Evolutionary conservation across 2,113 vertebrate genomes (phyloP), one percentile per base, ranked within the genome.

Genomic region (Serinus canaria): DNA sequence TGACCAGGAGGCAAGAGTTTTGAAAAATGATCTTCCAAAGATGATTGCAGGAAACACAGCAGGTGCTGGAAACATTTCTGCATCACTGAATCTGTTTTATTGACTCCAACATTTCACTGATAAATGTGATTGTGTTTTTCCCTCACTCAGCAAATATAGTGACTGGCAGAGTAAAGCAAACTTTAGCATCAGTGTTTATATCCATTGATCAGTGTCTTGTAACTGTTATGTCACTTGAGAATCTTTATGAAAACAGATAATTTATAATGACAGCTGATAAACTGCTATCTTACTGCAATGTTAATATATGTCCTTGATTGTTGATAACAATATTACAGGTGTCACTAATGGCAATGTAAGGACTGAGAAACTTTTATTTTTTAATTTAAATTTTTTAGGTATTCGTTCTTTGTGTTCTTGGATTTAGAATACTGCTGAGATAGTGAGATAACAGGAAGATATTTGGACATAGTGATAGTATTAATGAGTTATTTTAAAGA

Each of bases 1-100:
- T 86, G 82, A 78, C 75, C 79, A 90, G 75, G 52, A 94, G 89
- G 72, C 21, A 85, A 95, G 74, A 76, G 44, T 82, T 94, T 12
- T 89, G 88, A 94, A 83, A 96, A 93, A 95, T 73, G 11, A 27
- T 74, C 89, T 94, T 93, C 76, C 55, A 84, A 83, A 90, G 46
- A 79, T 89, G 80, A 85, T 76, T 93, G 50, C 56, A 77, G 80
- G 69, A 64, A 95, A 62, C 87, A 79, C 67, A 94, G 74, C 56
- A 88, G 67, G 69, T 84, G 60, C 60, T 92, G 60, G 84, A 80
- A 94, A 69, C 30, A 83, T 87, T 89, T 88, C 83, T 89, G 56
- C 86, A 64, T 90, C 86, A 72, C 52, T 92, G 67, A 94, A 37
- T 77, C 78, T 66, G 43, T 88, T 93, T 91, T 83, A 84, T 72